These are phyloP conservation scores for Drosophila sordidapex DNA, from an alignment of 2,888 invertebrate genomes.

Conservation along the genomic window DNA sequence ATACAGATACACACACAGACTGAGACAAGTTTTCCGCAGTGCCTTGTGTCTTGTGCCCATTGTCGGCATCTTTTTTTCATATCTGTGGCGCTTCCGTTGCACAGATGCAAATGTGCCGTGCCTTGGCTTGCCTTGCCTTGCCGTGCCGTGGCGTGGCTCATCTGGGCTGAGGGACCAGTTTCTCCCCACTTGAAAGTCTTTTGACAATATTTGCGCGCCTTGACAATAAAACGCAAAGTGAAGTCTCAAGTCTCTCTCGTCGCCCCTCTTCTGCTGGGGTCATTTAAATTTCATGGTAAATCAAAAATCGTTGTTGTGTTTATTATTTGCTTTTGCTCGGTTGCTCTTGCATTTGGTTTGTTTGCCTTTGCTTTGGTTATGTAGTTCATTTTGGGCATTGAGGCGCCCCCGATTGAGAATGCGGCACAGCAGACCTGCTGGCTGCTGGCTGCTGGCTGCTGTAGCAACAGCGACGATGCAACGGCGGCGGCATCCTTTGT, in stretches of 20 bases:
- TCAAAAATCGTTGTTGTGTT: conserved; percentile 76
- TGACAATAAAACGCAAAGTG: conserved; percentile 78
- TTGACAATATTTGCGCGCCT: conserved; percentile 79
- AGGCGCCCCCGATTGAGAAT: conserved; percentile 44
- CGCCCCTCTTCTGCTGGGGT: conserved; percentile 43
- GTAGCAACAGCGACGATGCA: conserved; percentile 8
- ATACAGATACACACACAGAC: conserved; percentile 6
- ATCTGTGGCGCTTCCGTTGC: conserved; percentile 78
- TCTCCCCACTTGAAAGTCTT: conserved; percentile 58
- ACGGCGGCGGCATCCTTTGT: conserved; percentile 68
- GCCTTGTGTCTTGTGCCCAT: conserved; percentile 28
- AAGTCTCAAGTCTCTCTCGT: conserved; percentile 48
- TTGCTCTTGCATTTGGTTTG: conserved; percentile 15
- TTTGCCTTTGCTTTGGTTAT: conserved; percentile 30
- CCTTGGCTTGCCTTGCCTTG: conserved; percentile 1
- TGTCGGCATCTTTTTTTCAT: conserved; percentile 76
- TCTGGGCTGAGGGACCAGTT: conserved; percentile 11
- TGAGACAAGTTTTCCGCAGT: conserved; percentile 39
- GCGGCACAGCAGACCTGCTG: conserved; percentile 35
- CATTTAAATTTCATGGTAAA: conserved; percentile 80
- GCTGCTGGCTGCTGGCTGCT: conserved; percentile 21
- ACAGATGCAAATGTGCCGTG: conserved; percentile 69
- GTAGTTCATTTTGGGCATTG: conserved; percentile 54
- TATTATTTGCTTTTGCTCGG: conserved; percentile 67
- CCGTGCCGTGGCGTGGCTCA: too few relatives aligned